A percentile compares a stretch with the other conserved stretches of the same genome.
Evolutionary conservation across 2,888 invertebrate species (phyloP).

Genomic region (Rhagonycha lutea): DNA sequence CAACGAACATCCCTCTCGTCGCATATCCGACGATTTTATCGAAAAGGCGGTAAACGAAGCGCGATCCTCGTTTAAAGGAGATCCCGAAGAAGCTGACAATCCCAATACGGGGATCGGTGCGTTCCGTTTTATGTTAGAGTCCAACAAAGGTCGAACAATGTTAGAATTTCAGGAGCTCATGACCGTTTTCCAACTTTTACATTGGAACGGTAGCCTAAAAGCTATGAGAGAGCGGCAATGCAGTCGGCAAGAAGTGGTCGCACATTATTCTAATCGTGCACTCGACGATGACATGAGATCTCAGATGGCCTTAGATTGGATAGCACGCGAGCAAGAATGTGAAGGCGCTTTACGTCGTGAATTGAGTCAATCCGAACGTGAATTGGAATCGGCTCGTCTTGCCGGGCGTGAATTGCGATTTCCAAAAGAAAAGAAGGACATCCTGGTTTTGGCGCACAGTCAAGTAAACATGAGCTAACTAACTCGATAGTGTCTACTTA

Average conservation of each 20-base stretch:
- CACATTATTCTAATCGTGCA: slow-evolving; percentile 90
- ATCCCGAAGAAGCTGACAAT: slow-evolving; percentile 63
- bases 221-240: slow-evolving; percentile 95
- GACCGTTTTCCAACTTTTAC: slow-evolving; percentile 95
- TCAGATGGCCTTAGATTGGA: slow-evolving; percentile 96
- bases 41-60: slow-evolving; percentile 93
- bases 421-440: slow-evolving; percentile 95
- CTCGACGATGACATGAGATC: slow-evolving; percentile 95
- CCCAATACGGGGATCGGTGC: slow-evolving; percentile 75
- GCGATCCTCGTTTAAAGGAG: slow-evolving; percentile 79
- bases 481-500: slow-evolving; percentile 37
- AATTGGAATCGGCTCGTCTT: slow-evolving; percentile 81
- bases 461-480: slow-evolving; percentile 66
- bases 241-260: slow-evolving; percentile 89
- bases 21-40: slow-evolving; percentile 92
- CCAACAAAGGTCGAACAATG: slow-evolving; percentile 91
- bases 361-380: slow-evolving; percentile 82
- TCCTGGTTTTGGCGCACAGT: slow-evolving; percentile 85
- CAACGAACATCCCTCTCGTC: slow-evolving; percentile 91
- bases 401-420: slow-evolving; percentile 90
- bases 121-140: slow-evolving; percentile 76
- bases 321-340: slow-evolving; percentile 77
- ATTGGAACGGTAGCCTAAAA: slow-evolving; percentile 96
- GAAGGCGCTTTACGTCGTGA: slow-evolving; percentile 79
- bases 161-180: slow-evolving; percentile 94